phyloP scores from a whole-genome alignment of 2,113 vertebrate genomes.

The Cairina moschata region DNA sequence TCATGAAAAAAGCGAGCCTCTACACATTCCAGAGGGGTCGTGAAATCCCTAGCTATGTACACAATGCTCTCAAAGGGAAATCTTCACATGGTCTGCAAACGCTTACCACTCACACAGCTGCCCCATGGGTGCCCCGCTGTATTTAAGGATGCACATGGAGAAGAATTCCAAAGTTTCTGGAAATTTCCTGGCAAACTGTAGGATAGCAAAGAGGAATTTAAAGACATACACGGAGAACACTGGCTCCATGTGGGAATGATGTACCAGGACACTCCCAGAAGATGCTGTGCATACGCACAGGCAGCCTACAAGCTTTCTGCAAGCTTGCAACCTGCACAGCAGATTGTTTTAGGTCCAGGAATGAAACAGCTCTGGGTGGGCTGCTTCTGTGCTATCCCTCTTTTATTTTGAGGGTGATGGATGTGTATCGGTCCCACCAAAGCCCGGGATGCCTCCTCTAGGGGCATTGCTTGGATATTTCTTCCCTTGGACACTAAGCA shows the following conservation, averaged over 20 bases:
- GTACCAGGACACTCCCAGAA: background rate
- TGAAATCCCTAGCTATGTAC: background rate
- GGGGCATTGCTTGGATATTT: too few relatives aligned
- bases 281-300: background rate
- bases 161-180: background rate
- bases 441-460: too few relatives aligned
- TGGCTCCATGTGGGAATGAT: background rate
- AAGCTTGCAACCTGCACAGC: background rate
- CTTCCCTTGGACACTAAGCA: too few relatives aligned
- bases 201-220: background rate
- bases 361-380: too few relatives aligned
- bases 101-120: background rate
- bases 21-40: background rate
- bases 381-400: too few relatives aligned
- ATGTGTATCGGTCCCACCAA: too few relatives aligned
- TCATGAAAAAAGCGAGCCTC: background rate
- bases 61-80: background rate
- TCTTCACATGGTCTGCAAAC: background rate
- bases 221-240: rapidly evolving
- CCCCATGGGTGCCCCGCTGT: background rate
- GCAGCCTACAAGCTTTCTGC: background rate
- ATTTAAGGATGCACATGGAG: rapidly evolving
- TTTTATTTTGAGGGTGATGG: too few relatives aligned
- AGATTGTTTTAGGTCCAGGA: background rate
- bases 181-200: background rate